Evolutionary conservation across 2,888 invertebrate genomes (phyloP), one percentile per base, ranked within the genome.

Genomic region (Melolontha melolontha): DNA sequence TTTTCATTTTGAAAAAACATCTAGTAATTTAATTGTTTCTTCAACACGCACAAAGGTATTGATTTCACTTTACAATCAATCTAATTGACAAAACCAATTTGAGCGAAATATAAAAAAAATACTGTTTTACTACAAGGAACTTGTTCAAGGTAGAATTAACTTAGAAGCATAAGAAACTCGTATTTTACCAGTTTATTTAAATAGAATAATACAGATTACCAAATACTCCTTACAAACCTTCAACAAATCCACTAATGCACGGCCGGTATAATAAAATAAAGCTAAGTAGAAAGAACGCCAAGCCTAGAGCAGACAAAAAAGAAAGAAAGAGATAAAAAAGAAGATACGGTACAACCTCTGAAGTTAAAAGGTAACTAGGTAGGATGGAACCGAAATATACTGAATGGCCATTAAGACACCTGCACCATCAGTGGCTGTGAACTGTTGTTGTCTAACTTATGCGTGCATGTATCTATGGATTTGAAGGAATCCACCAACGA

Each of bases 401-500:
- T 66, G 67, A 73, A 76, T 71, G 71, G 70, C 71, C 74, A 76
- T 78, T 74, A 76, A 77, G 71, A 74, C 78, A 78, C 78, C 78
- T 78, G 78, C 78, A 75, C 72, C 71, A 55, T 73, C 71, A 54
- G 54, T 68, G 69, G 69, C 71, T 70, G 34, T 41, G 42, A 57
- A 41, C 22, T 57, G 57, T 57, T 57, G 57, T 42, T 55, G 55
- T 47, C 59, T 47, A 62, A 62, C 59, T 47, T 47, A 29, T 54
- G 40, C 40, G 5, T 47, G 34, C 47, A 47, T 49, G 59, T 47
- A 11, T 41, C 29, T 59, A 66, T 63, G 55, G 66, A 59, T 66
- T 69, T 63, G 47, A 59, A 39, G 54, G 65, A 66, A 69, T 62
- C 50, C 42, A 44, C 29, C 34, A 50, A 22, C 52, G 52, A 52